Evolutionary conservation across 53 echinoderm and acorn worm genomes (phyloP), one percentile per base, ranked within the genome.

Genomic region (Echinometra lucunter): DNA sequence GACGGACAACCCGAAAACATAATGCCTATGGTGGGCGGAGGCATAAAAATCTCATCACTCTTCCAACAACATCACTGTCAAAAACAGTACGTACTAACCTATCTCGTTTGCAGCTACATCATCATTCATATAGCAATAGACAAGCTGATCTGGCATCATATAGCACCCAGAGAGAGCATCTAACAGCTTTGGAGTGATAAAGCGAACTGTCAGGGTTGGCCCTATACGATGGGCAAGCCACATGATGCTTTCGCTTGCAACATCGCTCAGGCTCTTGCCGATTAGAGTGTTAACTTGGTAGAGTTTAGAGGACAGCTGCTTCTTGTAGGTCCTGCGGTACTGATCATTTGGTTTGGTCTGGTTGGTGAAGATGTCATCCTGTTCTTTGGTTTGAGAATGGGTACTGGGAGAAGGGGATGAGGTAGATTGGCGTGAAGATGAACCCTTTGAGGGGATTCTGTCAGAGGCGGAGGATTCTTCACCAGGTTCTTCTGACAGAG

Each of bases 201-300:
- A 95, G 25, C 91, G 95, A 34, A 95, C 96, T 7, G 99, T 98
- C 66, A 99, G 89, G 12, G 96, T 45, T 6, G 99, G 99, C 9
- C 99, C 99, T 17, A 99, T 87, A 17, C 97, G 94, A 57, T 97
- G 96, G 17, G 95, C 96, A 45, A 99, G 91, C 99, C 99, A 99
- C 58, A 88, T 93, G 30, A 98, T 96, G 66, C 96, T 96, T 44
- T 98, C 98, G 30, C 95, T 89, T n/a, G 97, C 96, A 5, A 98
- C 97, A 42, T 97, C 98, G 35, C 96, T 89, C 25, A 96, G 81
- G 42, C 89, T 94, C 89, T 88, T 94, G 5, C 94, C 94, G 30
- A 94, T 44, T 1, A 94, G 94, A 3, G 94, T 66, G 66, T 63
- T 94, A 66, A 94, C 66, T 58, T 94, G 94, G 66, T 94, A 94